A percentile compares a stretch with the other conserved stretches of the same genome.
Evolutionary conservation across 2,888 invertebrate genomes (phyloP).

Genomic region (Cinara cedri): DNA sequence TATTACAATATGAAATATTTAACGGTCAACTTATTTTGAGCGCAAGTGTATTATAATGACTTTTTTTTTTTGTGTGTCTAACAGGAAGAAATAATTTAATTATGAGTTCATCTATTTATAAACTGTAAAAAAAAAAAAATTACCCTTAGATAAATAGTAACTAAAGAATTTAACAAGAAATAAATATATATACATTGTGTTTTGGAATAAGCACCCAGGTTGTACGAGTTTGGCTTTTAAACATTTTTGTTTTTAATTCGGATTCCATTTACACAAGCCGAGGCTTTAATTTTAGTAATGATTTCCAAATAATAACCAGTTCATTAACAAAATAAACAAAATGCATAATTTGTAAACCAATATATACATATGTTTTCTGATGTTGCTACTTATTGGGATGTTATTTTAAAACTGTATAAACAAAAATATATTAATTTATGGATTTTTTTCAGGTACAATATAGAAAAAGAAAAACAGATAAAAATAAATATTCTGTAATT

Average conservation of each 20-base stretch:
- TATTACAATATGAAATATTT: neutral
- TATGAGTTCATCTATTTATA: neutral
- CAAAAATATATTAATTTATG: slow-evolving; percentile 40
- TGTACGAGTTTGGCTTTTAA: neutral
- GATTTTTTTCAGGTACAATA: slow-evolving; percentile 48
- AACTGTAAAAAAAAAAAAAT: neutral
- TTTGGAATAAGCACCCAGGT: neutral
- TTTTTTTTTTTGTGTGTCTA: neutral
- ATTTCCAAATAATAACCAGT: slow-evolving; percentile 30
- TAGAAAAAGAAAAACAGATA: slow-evolving; percentile 22
- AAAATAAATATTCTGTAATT: slow-evolving; percentile 7
- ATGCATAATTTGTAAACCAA: slow-evolving; percentile 21
- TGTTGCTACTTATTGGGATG: neutral
- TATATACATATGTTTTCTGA: neutral
- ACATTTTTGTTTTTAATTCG: slow-evolving; percentile 22
- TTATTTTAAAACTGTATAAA: slow-evolving; percentile 23
- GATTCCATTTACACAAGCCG: slow-evolving; percentile 12
- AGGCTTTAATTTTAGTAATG: slow-evolving; percentile 25
- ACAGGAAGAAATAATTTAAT: neutral
- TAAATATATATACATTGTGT: slow-evolving; percentile 13
- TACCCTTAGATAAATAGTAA: neutral
- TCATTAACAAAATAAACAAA: slow-evolving; percentile 2
- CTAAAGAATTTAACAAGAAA: neutral
- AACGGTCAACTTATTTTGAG: slow-evolving; percentile 35
- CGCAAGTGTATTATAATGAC: neutral